Percentiles rank a stretch among this genome's conserved stretches.
Evolutionary conservation across 2,797 vertebrate species (phyloP).

Genomic region (Columba guinea): DNA sequence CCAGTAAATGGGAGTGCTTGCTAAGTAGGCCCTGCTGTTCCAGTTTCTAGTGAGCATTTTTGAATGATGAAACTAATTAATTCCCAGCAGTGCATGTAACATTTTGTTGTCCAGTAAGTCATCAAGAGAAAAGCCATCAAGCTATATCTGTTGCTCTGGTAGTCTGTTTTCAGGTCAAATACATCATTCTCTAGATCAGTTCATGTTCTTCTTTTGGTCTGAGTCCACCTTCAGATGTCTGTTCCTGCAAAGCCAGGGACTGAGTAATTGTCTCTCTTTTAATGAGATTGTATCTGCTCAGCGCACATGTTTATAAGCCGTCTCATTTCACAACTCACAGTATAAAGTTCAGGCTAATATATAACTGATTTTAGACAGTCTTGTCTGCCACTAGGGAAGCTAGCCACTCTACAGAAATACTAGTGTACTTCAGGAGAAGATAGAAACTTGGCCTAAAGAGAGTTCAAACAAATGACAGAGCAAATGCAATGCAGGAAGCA

Average conservation of each 20-base stretch:
- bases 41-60: not conserved
- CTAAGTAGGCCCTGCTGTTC: not conserved
- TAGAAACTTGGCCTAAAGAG: rapidly evolving
- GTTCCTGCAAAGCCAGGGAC: not conserved
- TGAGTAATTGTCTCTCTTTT: not conserved
- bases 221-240: not conserved
- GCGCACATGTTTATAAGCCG: not conserved
- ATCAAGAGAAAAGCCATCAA: not conserved
- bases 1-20: not conserved
- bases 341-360: constrained; percentile 35
- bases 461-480: not conserved
- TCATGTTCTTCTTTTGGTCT: not conserved
- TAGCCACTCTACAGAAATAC: not conserved
- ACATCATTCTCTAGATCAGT: not conserved
- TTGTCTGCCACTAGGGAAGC: not conserved
- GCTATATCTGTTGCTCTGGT: not conserved
- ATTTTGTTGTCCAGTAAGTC: not conserved
- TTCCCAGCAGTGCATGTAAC: not conserved
- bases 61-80: not conserved
- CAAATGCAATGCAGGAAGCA: not conserved
- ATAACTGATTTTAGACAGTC: not conserved
- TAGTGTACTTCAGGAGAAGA: not conserved
- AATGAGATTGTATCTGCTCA: not conserved
- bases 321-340: not conserved
- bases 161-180: constrained; percentile 1